Evolutionary conservation across 2,797 vertebrate species (phyloP).

Genomic region (Thripadectes ignobilis): DNA sequence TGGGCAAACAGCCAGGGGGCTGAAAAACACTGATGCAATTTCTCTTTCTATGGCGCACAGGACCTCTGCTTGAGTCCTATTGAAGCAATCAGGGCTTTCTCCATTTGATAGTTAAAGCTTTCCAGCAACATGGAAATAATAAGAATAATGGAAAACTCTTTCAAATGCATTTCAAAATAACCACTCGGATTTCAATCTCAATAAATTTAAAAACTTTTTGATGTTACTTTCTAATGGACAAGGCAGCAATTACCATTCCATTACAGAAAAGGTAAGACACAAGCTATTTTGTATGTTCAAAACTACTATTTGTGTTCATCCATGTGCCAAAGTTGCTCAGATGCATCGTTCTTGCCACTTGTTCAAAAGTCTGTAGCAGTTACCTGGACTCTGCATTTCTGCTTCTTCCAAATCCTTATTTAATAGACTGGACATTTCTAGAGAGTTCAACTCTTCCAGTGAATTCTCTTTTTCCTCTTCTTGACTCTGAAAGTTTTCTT

Average conservation of each 20-base stretch:
- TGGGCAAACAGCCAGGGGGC: not conserved
- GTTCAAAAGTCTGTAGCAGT: not conserved
- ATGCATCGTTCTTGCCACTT: not conserved
- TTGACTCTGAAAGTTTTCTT: constrained; percentile 61
- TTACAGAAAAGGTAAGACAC: not conserved
- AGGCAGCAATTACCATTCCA: not conserved
- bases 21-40: not conserved
- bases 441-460: constrained; percentile 68
- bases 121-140: not conserved
- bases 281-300: not conserved
- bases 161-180: not conserved
- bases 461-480: constrained; percentile 61
- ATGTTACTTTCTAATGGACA: not conserved
- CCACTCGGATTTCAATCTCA: not conserved
- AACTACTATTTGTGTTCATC: not conserved
- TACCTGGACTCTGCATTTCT: constrained; percentile 76
- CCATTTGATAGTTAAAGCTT: not conserved
- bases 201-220: not conserved
- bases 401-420: constrained; percentile 74
- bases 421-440: constrained; percentile 70
- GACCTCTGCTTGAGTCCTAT: not conserved
- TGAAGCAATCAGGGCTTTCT: not conserved
- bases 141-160: not conserved
- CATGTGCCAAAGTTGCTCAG: not conserved
- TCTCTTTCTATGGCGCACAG: not conserved